phyloP scores from a whole-genome alignment of 2,113 vertebrate species.

The Sander lucioperca region DNA sequence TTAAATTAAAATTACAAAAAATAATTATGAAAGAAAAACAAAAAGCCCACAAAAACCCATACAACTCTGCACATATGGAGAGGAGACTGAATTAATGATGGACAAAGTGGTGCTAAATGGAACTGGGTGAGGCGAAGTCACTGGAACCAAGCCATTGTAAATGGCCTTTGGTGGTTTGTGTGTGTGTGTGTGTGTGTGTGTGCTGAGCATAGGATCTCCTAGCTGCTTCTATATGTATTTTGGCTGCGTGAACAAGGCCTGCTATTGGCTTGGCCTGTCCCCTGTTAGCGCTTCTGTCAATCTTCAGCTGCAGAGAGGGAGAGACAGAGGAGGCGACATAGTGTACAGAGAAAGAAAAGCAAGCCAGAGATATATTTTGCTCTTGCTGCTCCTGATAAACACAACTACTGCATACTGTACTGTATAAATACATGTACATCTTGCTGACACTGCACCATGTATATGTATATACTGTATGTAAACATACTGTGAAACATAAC shows the following conservation, averaged over 20 bases:
- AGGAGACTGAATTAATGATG: constrained; percentile 42
- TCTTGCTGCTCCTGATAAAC: constrained; percentile 1
- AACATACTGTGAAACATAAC: not conserved
- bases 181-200: not conserved
- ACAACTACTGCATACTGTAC: not conserved
- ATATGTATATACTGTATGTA: not conserved
- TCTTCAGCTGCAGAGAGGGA: constrained; percentile 37
- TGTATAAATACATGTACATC: not conserved
- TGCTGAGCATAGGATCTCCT: not conserved
- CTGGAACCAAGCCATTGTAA: constrained; percentile 43
- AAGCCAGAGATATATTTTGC: not conserved
- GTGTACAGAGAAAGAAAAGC: not conserved
- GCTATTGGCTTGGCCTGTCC: constrained; percentile 6
- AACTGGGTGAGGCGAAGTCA: constrained; percentile 8
- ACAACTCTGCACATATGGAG: not conserved
- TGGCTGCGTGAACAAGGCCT: constrained; percentile 11
- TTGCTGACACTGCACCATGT: constrained; percentile 26
- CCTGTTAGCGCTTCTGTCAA: constrained; percentile 26
- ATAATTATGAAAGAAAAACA: not conserved
- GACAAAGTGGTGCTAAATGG: constrained; percentile 30
- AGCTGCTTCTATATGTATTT: not conserved
- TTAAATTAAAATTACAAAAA: not conserved
- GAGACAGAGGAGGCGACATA: not conserved
- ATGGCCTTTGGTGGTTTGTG: not conserved
- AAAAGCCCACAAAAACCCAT: not conserved